A percentile compares a stretch with the other conserved stretches of the same genome.
These are phyloP conservation scores for Brenthis hecate DNA, from an alignment of 2,888 invertebrate genomes.

Conservation along the genomic window DNA sequence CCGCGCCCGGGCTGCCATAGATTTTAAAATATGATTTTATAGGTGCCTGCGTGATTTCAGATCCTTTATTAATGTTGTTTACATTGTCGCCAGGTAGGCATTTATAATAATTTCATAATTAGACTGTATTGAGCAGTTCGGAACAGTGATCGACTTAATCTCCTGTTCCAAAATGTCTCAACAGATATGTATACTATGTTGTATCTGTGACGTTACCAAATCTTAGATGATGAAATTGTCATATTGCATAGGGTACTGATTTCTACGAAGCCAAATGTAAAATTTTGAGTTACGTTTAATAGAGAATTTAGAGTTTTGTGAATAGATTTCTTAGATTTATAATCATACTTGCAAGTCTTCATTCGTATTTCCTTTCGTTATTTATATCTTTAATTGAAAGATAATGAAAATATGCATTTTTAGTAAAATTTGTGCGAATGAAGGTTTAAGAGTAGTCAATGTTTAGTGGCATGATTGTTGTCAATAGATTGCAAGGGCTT, in stretches of 20 bases:
- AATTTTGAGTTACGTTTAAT: slow-evolving; percentile 25
- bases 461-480: slow-evolving; percentile 79
- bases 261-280: slow-evolving; percentile 11
- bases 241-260: slow-evolving; percentile 16
- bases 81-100: slow-evolving; percentile 83
- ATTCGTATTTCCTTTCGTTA: slow-evolving; percentile 28
- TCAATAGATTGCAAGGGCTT: slow-evolving; percentile 60
- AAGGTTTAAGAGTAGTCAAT: slow-evolving; percentile 53
- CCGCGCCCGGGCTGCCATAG: slow-evolving; percentile 79
- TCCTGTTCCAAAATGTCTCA: slow-evolving; percentile 27
- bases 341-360: slow-evolving; percentile 32
- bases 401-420: no score
- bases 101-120: slow-evolving; percentile 48
- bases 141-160: slow-evolving; percentile 12
- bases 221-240: slow-evolving; percentile 11
- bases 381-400: background rate
- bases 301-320: slow-evolving; percentile 39
- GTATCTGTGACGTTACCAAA: background rate
- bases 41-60: slow-evolving; percentile 80
- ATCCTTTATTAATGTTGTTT: slow-evolving; percentile 82
- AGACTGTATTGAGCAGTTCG: slow-evolving; percentile 11
- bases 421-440: slow-evolving; percentile 47
- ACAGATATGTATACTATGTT: background rate
- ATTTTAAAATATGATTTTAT: slow-evolving; percentile 77
- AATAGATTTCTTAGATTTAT: slow-evolving; percentile 36